Evolutionary conservation across 1,140 invertebrate genomes (phyloP).

Genomic region (Ptiloglossa arizonensis): DNA sequence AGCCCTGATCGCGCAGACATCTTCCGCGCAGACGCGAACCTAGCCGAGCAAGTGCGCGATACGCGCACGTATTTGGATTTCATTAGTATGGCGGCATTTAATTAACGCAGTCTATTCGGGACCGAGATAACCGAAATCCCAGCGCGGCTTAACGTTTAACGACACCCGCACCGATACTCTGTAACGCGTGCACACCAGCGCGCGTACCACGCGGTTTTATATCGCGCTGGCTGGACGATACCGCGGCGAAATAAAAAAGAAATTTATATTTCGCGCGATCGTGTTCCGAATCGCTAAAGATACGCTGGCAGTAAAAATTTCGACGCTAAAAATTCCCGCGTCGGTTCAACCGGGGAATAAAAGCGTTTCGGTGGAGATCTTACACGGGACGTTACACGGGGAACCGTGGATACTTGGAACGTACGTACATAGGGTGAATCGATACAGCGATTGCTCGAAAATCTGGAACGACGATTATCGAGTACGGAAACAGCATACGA

Average conservation of each 20-base stretch:
- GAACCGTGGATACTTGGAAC: not conserved
- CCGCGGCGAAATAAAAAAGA: slow-evolving; percentile 38
- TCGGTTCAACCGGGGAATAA: slow-evolving; percentile 20
- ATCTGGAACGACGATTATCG: too few species aligned
- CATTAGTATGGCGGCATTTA: slow-evolving; percentile 27
- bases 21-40: not conserved
- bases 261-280: slow-evolving; percentile 46
- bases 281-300: slow-evolving; percentile 39
- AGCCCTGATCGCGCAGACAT: not conserved
- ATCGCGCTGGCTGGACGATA: slow-evolving; percentile 11
- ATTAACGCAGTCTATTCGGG: slow-evolving; percentile 16
- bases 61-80: slow-evolving; percentile 15
- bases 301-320: slow-evolving; percentile 37
- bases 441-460: too few species aligned
- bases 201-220: slow-evolving; percentile 17
- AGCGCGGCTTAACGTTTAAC: slow-evolving; percentile 11
- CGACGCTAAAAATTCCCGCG: slow-evolving; percentile 22
- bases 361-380: not conserved
- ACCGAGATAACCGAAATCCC: slow-evolving; percentile 28
- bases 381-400: not conserved
- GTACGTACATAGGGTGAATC: too few species aligned
- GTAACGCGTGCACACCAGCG: not conserved
- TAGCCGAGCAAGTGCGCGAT: not conserved
- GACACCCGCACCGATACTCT: not conserved
- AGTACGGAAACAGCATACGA: too few species aligned